Conservation (phyloP, 1,140 invertebrate genomes). For the Drosophila navojoa region DNA sequence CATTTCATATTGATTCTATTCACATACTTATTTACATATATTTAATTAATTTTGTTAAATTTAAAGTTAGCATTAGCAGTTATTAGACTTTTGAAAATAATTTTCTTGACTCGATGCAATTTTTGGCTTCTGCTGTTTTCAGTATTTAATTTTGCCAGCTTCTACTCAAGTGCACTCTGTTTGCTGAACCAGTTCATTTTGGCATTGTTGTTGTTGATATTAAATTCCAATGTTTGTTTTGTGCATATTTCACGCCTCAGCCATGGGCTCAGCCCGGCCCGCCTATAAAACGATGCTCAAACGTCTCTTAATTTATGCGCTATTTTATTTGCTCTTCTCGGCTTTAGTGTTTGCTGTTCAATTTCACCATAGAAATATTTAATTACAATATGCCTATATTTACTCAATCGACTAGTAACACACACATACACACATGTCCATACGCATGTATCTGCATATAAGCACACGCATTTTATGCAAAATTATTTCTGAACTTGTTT, state of each 20-base stretch:
- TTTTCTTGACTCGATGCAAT: no score
- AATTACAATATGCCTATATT: slow-evolving; percentile 70
- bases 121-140: no score
- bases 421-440: background rate
- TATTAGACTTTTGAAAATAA: no score
- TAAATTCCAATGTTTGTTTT: slow-evolving; percentile 50
- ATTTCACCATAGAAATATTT: slow-evolving; percentile 71
- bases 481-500: slow-evolving; percentile 13
- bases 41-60: no score
- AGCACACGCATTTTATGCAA: no score
- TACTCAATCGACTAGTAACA: slow-evolving; percentile 43
- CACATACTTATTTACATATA: no score
- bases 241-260: slow-evolving; percentile 40
- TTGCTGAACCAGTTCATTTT: slow-evolving; percentile 46
- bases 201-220: slow-evolving; percentile 15
- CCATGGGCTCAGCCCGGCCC: background rate
- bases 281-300: slow-evolving; percentile 4
- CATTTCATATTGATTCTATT: no score
- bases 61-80: no score
- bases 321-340: slow-evolving; percentile 23
- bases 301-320: slow-evolving; percentile 24
- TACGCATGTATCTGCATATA: background rate
- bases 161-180: slow-evolving; percentile 13
- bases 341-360: slow-evolving; percentile 39
- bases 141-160: background rate